Percentiles rank a stretch among this genome's conserved stretches.
Conservation (phyloP, 2,888 invertebrate genomes). For the Halictus ligatus region DNA sequence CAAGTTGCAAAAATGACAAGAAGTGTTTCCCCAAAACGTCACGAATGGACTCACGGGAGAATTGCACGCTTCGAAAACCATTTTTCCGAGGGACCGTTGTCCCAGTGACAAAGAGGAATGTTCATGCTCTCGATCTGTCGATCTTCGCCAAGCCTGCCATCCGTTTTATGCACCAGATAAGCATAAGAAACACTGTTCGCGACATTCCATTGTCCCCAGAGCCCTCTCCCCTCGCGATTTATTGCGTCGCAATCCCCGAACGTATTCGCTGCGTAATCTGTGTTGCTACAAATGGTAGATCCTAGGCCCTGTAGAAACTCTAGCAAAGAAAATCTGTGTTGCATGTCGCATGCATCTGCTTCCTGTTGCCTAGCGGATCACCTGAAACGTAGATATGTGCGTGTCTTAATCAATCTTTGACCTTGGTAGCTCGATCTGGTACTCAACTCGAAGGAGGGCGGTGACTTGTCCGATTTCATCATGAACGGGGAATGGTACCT, state of each 20-base stretch:
- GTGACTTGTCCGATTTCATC: conserved; percentile 98
- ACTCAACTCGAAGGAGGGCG: conserved; percentile 96
- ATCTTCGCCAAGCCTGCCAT: conserved; percentile 11
- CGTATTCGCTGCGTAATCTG: conserved; percentile 5
- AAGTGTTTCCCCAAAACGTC: conserved; percentile 22
- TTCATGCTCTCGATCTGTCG: conserved; percentile 26
- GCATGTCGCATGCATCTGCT: conserved; percentile 59
- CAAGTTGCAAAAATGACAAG: neutral
- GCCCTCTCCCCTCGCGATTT: conserved; percentile 52
- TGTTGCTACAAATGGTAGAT: neutral
- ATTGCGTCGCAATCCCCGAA: conserved; percentile 32
- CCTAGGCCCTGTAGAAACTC: neutral
- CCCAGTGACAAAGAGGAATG: neutral
- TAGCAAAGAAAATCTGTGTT: neutral
- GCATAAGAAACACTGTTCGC: conserved; percentile 17
- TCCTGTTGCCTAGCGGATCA: conserved; percentile 66
- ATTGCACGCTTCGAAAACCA: neutral
- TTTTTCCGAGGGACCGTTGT: neutral
- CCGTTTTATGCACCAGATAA: neutral
- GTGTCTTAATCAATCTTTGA: conserved; percentile 82
- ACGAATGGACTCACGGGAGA: neutral
- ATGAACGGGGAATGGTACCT: conserved; percentile 99
- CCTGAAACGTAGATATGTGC: conserved; percentile 71
- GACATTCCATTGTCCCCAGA: conserved; percentile 26
- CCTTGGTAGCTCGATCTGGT: conserved; percentile 95